Conservation (phyloP, 2,113 vertebrate species). For the Chionodraco myersi region DNA sequence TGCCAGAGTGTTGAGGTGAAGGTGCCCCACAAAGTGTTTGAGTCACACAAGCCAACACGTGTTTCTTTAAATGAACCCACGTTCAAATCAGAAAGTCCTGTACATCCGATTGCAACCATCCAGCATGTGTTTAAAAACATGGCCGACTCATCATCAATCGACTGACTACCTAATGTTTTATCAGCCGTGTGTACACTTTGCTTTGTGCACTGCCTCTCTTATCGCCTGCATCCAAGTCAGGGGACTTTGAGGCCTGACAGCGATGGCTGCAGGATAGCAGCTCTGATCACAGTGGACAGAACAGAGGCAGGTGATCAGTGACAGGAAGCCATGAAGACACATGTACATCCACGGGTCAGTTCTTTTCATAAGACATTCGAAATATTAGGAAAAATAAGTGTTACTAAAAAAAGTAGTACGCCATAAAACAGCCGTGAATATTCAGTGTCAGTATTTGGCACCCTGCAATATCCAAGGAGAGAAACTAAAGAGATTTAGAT, state of each 20-base stretch:
- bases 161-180: conserved; percentile 64
- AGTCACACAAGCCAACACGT: neutral
- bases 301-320: neutral
- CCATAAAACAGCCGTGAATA: no score
- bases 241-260: conserved; percentile 78
- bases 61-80: neutral
- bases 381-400: neutral
- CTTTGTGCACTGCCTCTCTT: conserved; percentile 60
- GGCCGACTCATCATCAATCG: conserved; percentile 43
- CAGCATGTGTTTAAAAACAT: neutral
- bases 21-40: neutral
- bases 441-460: no score
- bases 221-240: conserved; percentile 72
- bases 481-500: no score
- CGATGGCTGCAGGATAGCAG: conserved; percentile 56
- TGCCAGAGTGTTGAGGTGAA: no score
- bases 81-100: neutral
- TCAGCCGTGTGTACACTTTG: conserved; percentile 61
- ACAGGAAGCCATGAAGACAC: neutral
- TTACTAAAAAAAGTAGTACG: no score
- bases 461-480: no score
- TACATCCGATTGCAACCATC: neutral
- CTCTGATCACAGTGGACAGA: conserved; percentile 25
- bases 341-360: neutral
- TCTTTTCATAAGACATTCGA: neutral